Evolutionary conservation across 2,797 vertebrate species (phyloP).

Genomic region (Lates japonicus): DNA sequence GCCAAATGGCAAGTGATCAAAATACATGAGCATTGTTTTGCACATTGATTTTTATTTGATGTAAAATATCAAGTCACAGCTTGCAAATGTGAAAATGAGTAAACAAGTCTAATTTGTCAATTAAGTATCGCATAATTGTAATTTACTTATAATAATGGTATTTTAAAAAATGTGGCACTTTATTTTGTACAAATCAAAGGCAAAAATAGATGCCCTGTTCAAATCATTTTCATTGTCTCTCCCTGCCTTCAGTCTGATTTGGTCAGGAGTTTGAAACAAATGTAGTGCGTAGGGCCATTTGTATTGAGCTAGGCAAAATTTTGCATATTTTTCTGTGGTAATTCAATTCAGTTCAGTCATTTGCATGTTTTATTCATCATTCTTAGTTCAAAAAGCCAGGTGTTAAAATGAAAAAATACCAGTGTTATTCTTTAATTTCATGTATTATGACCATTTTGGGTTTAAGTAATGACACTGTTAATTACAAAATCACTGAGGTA

Average conservation of each 20-base stretch:
- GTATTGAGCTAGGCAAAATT: neutral
- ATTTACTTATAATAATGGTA: neutral
- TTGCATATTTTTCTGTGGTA: neutral
- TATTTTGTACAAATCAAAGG: neutral
- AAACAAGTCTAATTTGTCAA: neutral
- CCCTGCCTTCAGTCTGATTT: neutral
- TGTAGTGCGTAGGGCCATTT: neutral
- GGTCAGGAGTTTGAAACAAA: neutral
- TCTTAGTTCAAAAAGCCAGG: neutral
- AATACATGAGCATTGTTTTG: neutral
- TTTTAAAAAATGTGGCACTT: neutral
- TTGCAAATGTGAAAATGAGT: neutral
- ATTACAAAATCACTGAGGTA: conserved; percentile 24
- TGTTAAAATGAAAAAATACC: conserved; percentile 1
- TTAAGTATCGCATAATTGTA: neutral
- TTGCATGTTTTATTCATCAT: conserved; percentile 11
- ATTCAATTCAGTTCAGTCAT: neutral
- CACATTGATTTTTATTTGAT: neutral
- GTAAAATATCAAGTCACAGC: neutral
- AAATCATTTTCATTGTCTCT: neutral
- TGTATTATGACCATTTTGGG: neutral
- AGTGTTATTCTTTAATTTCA: neutral
- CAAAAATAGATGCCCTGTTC: neutral
- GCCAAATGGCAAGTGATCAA: neutral
- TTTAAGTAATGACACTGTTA: conserved; percentile 14